Base-by-base conservation (phyloP, 2,113 vertebrate genomes). In the Aix galericulata region DNA sequence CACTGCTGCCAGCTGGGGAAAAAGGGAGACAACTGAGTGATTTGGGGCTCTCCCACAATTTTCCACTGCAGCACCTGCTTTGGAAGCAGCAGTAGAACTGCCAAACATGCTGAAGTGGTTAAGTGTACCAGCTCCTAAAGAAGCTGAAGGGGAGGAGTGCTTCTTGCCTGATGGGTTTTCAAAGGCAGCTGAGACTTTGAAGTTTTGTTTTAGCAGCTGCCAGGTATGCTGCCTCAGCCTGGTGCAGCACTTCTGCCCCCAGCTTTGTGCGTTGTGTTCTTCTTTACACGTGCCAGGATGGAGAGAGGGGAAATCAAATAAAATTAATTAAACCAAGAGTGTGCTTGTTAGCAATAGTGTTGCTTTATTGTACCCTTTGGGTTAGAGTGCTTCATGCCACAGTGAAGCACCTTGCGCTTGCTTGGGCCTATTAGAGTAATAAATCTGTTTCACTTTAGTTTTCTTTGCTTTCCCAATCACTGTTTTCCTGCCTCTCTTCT, bases 81-180 rank as follows among this genome's bases (percentile, higher is more conserved):
- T 94, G 92, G 94, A 93, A 94, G 75, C 56, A 46, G 86, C 73
- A 94, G 77, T 75, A 88, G 81, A 74, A 52, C 58, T 98, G 98
- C 98, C 98, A 99, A 98, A 98, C 99, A 99, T 97, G 90, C 98
- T 98, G 98, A 99, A 99, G 97, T 98, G 96, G 98, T 99, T 99
- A 98, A 94, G 86, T 96, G 89, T 97, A 96, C 98, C 97, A 98
- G 98, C 98, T 98, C 97, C 98, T 98, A 95, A 98, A 98, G 98
- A 98, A 98, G 98, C 98, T 98, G 96, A 97, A 97, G 97, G 98
- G 98, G 98, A 98, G 97, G 98, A 97, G 97, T 97, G 97, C 93
- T 93, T 96, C 95, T 97, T 95, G 96, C 96, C 94, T 93, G 98
- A 98, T 98, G 98, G 97, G 92, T 98, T 99, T 98, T 98, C 98